Base-by-base conservation (phyloP, 1,140 invertebrate species). In the Sarcophaga bullata region DNA sequence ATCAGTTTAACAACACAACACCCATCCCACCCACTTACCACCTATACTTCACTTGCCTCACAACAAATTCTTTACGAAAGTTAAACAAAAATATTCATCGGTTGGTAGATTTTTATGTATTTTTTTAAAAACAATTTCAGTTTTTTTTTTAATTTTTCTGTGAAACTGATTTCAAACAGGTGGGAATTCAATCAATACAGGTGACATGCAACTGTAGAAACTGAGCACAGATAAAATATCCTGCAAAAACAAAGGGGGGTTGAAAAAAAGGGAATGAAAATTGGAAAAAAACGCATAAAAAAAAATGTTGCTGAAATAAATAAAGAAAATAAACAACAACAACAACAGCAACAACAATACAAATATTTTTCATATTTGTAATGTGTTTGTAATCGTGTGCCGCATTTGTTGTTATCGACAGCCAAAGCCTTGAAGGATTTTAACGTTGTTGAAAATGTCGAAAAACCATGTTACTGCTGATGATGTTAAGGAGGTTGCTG, bases 181-280 rank as follows among this genome's bases (percentile, higher is more conserved):
- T 68, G 62, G 62, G 62, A 68, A 68, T 68, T 25, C 62, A 10
- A 68, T 68, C 62, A 68, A 68, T 68, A 68, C 62, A 68, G 62
- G 62, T 68, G 62, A 68, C 62, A 68, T 68, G 17, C 62, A n/a
- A 68, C n/a, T 68, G 2, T 8, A 52, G 5, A 17, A 25, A 19
- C 62, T 68, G 19, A 25, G 19, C 62, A 68, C 6, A 68, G 62
- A 68, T 68, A 68, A 19, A 68, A 68, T 68, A 19, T 68, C 62
- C 9, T 19, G 62, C 62, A 25, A 58, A 7, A 10, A 68, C 6
- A 10, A 68, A 37, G 1, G 1, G 25, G 25, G 25, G 25, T 37
- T 17, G 62, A 52, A 52, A 10, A 52, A 52, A 52, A 3, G 25
- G 25, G 25, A 68, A 25, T 68, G 62, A 9, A 68, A 68, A 68